A percentile compares a stretch with the other conserved stretches of the same genome.
These are phyloP conservation scores for Drosophila repletoides DNA, from an alignment of 1,140 invertebrate species.

Conservation along the genomic window DNA sequence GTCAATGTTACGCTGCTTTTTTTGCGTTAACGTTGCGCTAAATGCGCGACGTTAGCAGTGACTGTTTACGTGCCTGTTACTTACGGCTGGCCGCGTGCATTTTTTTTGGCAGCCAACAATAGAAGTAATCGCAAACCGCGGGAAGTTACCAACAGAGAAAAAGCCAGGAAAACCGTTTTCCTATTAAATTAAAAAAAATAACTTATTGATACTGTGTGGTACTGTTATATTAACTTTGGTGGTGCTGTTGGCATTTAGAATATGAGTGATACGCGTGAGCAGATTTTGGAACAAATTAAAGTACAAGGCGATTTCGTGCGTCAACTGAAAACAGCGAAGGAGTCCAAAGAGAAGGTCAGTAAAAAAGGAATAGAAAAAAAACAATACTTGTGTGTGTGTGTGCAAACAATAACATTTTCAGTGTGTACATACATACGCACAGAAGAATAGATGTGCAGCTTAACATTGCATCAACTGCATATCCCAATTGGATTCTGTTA, in stretches of 20 bases:
- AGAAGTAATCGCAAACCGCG: conserved; percentile 30
- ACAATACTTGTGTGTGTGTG: neutral
- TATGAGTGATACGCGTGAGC: conserved; percentile 83
- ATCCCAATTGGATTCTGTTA: no score
- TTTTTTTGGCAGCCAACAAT: conserved; percentile 33
- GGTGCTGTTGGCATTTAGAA: conserved; percentile 50
- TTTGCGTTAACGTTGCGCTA: conserved; percentile 19
- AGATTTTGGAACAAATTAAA: conserved; percentile 88
- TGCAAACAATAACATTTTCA: conserved; percentile 2
- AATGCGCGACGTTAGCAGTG: conserved; percentile 6
- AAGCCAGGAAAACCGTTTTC: conserved; percentile 16
- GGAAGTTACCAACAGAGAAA: conserved; percentile 17
- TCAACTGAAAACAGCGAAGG: conserved; percentile 91
- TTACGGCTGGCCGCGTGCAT: conserved; percentile 42
- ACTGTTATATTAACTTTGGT: conserved; percentile 23
- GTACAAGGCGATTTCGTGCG: conserved; percentile 91
- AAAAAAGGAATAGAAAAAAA: neutral
- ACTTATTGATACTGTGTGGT: conserved; percentile 26
- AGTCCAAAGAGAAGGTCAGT: conserved; percentile 87
- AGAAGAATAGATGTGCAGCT: conserved; percentile 1
- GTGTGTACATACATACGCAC: conserved; percentile 3
- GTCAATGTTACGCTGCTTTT: conserved; percentile 6
- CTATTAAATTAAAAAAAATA: conserved; percentile 8
- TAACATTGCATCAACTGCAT: no score
- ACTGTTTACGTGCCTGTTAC: conserved; percentile 24